Base-by-base conservation (phyloP, 2,888 invertebrate genomes). In the Epinotia demarniana region DNA sequence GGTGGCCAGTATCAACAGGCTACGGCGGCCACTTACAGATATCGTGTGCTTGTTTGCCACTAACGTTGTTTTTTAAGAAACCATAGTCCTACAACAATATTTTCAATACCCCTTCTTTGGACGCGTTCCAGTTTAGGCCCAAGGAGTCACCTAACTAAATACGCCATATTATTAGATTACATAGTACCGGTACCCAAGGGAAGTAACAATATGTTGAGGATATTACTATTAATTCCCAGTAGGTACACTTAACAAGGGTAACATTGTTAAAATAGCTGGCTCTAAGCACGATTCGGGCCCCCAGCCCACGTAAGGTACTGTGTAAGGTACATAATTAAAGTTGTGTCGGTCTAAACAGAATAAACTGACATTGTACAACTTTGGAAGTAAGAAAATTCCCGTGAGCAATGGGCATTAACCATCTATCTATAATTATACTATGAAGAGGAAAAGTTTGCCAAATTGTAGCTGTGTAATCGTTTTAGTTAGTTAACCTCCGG, bases 161-260 rank as follows among this genome's bases (percentile, higher is more conserved):
- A 66, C 12, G 27, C 49, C 58, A 18, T 68, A 46, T 73, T 69
- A 73, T 63, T 63, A 74, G 69, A 58, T 49, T 19, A 72, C 69
- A 74, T 69, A 49, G 55, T 63, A 23, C 23, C 12, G 16, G 16
- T 64, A 57, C 46, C 49, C 49, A 16, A 49, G 49, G 57, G 62
- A 33, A 27, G 55, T 63, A 69, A 73, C 74, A 74, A 74, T 74
- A 66, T 75, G 75, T 71, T 39, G 43, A 49, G 55, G 75, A 75
- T 75, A 71, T 74, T 70, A 74, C 63, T 64, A 64, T 71, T 66
- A 71, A 71, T 53, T 71, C 60, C 60, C 69, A 39, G 19, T 27
- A 69, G 23, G 19, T 27, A 69, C 61, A 66, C 49, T 70, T 74
- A 64, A 75, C 74, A 70, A 70, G 70, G 75, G 66, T 75, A 60